These are phyloP conservation scores for Lutraria rhynchaena DNA, from an alignment of 1,140 invertebrate genomes.

Conservation along the genomic window DNA sequence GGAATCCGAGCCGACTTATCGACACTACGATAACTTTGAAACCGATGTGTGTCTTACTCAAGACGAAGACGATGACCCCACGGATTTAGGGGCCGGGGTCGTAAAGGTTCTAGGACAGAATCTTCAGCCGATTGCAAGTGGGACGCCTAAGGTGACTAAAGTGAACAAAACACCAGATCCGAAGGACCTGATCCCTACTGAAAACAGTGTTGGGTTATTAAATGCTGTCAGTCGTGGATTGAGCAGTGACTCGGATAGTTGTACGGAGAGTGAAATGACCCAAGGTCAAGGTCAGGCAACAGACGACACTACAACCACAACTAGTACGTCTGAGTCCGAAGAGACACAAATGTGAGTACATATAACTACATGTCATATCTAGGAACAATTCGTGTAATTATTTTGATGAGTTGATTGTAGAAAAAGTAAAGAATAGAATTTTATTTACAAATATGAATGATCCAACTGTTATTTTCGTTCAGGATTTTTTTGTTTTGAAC, in stretches of 20 bases:
- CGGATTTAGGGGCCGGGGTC: slow-evolving; percentile 32
- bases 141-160: not conserved
- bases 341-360: slow-evolving; percentile 70
- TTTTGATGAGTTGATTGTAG: too few relatives aligned
- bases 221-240: slow-evolving; percentile 50
- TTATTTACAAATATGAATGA: too few relatives aligned
- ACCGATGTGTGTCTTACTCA: slow-evolving; percentile 68
- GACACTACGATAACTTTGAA: slow-evolving; percentile 68
- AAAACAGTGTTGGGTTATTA: not conserved
- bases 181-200: slow-evolving; percentile 10
- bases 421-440: too few relatives aligned
- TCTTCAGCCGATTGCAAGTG: slow-evolving; percentile 17
- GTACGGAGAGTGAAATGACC: slow-evolving; percentile 64
- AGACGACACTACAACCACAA: slow-evolving; percentile 67
- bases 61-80: slow-evolving; percentile 63
- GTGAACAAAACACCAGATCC: not conserved
- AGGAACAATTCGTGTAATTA: too few relatives aligned
- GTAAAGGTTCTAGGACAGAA: slow-evolving; percentile 32
- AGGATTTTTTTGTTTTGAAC: too few relatives aligned
- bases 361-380: too few relatives aligned
- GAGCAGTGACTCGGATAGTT: slow-evolving; percentile 70
- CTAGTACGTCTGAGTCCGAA: slow-evolving; percentile 66
- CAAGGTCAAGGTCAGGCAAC: slow-evolving; percentile 59
- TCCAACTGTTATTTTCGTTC: too few relatives aligned
- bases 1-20: slow-evolving; percentile 65